Evolutionary conservation across 2,797 vertebrate species (phyloP).

Genomic region (Furcifer pardalis): DNA sequence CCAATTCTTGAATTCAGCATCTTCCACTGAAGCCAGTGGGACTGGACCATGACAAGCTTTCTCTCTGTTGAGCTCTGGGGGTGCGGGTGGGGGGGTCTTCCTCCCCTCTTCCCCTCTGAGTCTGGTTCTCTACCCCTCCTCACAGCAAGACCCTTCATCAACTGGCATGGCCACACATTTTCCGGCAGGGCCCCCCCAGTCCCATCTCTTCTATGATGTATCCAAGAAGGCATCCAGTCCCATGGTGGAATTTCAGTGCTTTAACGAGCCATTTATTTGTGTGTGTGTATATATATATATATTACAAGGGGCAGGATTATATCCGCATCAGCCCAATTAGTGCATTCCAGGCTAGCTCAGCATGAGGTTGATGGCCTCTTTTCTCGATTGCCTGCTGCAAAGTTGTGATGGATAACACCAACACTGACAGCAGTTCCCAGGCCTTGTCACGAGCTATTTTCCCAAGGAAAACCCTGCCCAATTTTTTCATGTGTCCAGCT

Average conservation of each 20-base stretch:
- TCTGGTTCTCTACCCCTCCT: neutral
- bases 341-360: conserved; percentile 62
- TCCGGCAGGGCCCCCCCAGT: conserved; percentile 12
- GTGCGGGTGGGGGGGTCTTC: no score
- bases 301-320: conserved; percentile 64
- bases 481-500: neutral
- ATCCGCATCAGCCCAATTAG: conserved; percentile 70
- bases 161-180: conserved; percentile 4
- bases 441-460: neutral
- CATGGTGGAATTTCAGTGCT: conserved; percentile 45
- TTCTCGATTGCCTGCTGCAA: conserved; percentile 44
- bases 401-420: neutral
- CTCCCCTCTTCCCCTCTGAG: neutral
- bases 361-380: conserved; percentile 26
- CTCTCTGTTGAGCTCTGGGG: neutral
- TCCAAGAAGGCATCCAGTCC: conserved; percentile 63
- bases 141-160: neutral
- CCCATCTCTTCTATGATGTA: conserved; percentile 48
- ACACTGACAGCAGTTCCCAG: neutral
- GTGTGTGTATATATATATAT: conserved; percentile 69
- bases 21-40: neutral
- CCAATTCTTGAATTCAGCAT: neutral
- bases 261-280: conserved; percentile 73
- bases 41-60: neutral
- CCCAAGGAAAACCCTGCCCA: neutral